A percentile compares a stretch with the other conserved stretches of the same genome.
Evolutionary conservation across 2,797 vertebrate genomes (phyloP).

Genomic region (Crax fasciolata): DNA sequence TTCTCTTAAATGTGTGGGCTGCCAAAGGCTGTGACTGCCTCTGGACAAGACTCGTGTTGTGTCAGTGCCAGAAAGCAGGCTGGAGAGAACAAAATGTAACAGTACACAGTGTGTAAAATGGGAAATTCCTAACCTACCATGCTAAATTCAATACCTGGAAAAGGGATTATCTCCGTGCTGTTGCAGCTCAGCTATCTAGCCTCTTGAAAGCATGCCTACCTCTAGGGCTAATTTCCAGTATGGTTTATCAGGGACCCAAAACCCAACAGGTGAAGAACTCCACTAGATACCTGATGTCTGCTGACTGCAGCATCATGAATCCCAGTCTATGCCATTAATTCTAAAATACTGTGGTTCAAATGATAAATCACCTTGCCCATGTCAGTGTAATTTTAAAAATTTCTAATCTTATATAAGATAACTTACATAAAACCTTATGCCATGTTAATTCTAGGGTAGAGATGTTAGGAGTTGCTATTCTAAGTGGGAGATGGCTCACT

Average conservation of each 20-base stretch:
- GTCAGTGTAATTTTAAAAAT: neutral
- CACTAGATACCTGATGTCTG: neutral
- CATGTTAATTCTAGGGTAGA: neutral
- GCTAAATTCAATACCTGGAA: neutral
- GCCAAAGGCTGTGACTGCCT: neutral
- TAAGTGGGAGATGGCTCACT: neutral
- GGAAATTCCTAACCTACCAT: neutral
- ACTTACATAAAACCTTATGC: neutral
- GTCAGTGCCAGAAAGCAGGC: neutral
- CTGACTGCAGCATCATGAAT: neutral
- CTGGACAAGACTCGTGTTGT: fast-evolving
- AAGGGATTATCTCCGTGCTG: neutral
- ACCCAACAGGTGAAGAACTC: neutral
- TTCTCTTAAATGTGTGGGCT: fast-evolving
- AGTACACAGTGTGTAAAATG: neutral
- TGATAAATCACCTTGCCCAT: neutral
- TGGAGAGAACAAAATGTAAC: neutral
- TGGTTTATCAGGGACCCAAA: neutral
- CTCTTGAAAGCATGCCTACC: neutral
- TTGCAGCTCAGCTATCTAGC: neutral
- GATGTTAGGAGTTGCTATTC: neutral
- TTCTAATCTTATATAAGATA: neutral
- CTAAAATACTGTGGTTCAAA: neutral
- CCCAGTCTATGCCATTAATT: neutral
- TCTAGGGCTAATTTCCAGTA: conserved; percentile 17